Evolutionary conservation across 2,113 vertebrate genomes (phyloP), one percentile per base, ranked within the genome.

Genomic region (Anseranas semipalmata): DNA sequence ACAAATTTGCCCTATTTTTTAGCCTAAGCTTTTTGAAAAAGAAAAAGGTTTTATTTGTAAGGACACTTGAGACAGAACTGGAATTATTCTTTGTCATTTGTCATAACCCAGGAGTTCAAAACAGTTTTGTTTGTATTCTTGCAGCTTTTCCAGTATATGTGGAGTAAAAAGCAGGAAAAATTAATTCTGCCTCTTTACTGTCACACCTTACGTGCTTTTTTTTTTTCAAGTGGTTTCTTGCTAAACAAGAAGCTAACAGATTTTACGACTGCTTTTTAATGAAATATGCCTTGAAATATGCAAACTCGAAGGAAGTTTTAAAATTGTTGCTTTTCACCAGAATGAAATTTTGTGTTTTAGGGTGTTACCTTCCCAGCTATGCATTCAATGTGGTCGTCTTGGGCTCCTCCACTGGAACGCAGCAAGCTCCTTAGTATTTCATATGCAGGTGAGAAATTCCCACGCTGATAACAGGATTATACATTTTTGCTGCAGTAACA

Each of bases 341-440:
- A 85, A 55, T 33, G 1, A 35, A 90, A 68, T 81, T 4, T 82
- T 94, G 25, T 95, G 94, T 93, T 97, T 59, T 88, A 99, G 99
- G 99, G 99, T 90, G 99, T 99, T 13, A 99, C 99, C 2, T 99
- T 98, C 94, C 99, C 99, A 77, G 99, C 99, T 9, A 99, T 99
- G 99, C 99, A 99, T 93, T 98, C 98, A 9, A 99, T 99, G 99
- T 99, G 99, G 99, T 98, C 99, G 8, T 98, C 98, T 6, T 99
- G 99, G 99, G 99, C 99, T 27, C 99, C 99, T 18, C 99, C 99
- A 1, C 93, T 99, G 95, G 99, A 99, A 98, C 99, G 99, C 94
- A 99, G 99, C 97, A 98, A 99, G 53, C 98, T 99, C 85, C 98
- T 99, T 85, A 99, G 98, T 67, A 99, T 99, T 95, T 99, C 99